Conservation (phyloP, 2,888 invertebrate species). For the Pheosia tremula region DNA sequence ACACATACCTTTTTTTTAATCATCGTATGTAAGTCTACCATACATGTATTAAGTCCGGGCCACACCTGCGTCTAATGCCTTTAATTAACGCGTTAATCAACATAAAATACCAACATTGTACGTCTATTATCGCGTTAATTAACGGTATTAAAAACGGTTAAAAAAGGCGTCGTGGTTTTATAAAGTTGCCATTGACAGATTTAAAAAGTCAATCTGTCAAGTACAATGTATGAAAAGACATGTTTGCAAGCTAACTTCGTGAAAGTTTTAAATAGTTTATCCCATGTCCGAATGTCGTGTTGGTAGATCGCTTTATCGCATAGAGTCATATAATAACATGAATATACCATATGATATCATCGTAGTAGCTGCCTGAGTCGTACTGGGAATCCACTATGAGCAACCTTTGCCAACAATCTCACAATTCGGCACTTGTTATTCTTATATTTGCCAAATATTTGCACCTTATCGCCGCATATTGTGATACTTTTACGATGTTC, state of each 20-base stretch:
- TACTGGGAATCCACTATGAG: slow-evolving; percentile 51
- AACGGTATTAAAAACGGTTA: no score
- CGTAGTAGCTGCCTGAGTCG: slow-evolving; percentile 34
- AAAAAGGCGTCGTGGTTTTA: no score
- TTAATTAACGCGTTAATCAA: no score
- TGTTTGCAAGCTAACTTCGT: background rate
- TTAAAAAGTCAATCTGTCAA: background rate
- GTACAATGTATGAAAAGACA: background rate
- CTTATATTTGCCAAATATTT: slow-evolving; percentile 77
- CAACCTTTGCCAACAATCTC: slow-evolving; percentile 70
- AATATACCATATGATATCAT: slow-evolving; percentile 56
- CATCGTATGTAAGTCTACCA: background rate
- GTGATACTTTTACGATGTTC: slow-evolving; percentile 67
- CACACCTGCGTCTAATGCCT: no score
- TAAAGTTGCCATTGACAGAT: background rate
- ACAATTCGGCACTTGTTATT: slow-evolving; percentile 72
- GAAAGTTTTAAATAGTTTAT: background rate
- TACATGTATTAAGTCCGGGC: no score
- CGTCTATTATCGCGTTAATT: no score
- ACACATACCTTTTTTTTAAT: background rate
- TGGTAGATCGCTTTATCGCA: slow-evolving; percentile 36
- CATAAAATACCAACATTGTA: no score
- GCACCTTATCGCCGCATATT: slow-evolving; percentile 66
- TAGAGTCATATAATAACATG: slow-evolving; percentile 35
- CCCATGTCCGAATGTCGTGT: slow-evolving; percentile 14